A percentile compares a stretch with the other conserved stretches of the same genome.
phyloP scores from a whole-genome alignment of 1,140 invertebrate species.

The Bicyclus anynana region DNA sequence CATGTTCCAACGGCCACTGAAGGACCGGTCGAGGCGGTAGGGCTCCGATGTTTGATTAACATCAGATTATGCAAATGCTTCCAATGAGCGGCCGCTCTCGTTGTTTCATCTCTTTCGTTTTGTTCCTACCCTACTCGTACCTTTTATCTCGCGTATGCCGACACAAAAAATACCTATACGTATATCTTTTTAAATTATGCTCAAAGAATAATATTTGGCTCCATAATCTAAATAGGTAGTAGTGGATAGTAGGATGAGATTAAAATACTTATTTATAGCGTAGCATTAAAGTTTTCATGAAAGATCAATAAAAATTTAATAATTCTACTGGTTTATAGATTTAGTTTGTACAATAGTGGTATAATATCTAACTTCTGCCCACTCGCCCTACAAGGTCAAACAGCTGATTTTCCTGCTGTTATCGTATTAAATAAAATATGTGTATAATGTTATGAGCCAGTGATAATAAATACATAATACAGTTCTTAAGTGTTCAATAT shows the following conservation, averaged over 20 bases:
- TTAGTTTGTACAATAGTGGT: too few relatives aligned
- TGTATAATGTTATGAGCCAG: background rate
- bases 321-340: too few relatives aligned
- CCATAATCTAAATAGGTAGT: background rate
- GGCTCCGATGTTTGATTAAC: conserved; percentile 67
- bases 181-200: conserved; percentile 43
- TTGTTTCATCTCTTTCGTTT: conserved; percentile 66
- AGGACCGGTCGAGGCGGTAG: conserved; percentile 39
- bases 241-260: too few relatives aligned
- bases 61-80: conserved; percentile 76
- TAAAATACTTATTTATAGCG: too few relatives aligned
- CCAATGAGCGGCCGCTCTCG: conserved; percentile 65
- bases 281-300: too few relatives aligned
- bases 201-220: conserved; percentile 52
- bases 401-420: conserved; percentile 50
- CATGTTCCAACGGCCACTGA: conserved; percentile 5
- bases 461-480: background rate
- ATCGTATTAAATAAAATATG: conserved; percentile 26
- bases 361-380: conserved; percentile 9
- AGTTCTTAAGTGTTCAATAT: too few relatives aligned
- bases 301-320: too few relatives aligned
- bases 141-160: conserved; percentile 68
- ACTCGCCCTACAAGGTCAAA: conserved; percentile 31
- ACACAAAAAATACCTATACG: conserved; percentile 72
- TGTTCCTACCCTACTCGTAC: conserved; percentile 54